Base-by-base conservation (phyloP, 2,888 invertebrate genomes). In the Sarcophaga caerulescens region DNA sequence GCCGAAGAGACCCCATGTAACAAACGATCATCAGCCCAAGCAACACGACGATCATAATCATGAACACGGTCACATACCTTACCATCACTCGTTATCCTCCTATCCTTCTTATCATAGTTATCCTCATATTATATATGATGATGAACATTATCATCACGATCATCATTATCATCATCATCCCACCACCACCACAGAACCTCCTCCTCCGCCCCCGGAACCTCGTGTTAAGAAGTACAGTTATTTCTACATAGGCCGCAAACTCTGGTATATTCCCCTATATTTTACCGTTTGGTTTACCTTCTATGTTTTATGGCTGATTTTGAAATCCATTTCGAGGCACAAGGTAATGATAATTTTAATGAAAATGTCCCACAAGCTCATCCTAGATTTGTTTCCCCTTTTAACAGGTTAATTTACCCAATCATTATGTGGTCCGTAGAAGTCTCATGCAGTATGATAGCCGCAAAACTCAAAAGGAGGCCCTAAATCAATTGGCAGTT, bases 221-320 rank as follows among this genome's bases (percentile, higher is more conserved):
- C 92, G 94, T 88, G 94, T 94, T 17, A 94, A 94, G 87, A 94
- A 94, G 88, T 95, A 95, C 92, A 95, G 95, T 88, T 96, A 96
- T 91, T 96, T 96, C 89, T 95, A 95, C 89, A 94, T 96, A 85
- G 96, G 96, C 1, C 94, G 95, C 82, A 96, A 96, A 89, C 93
- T 96, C 1, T 96, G 96, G 95, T 96, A 96, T 90, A 94, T 96
- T 79, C 96, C 96, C 0, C 91, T 96, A 65, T 96, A 96, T 91
- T 96, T 96, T 89, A 95, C 95, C 78, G 94, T 96, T 10, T 96
- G 93, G 92, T 93, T 93, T 79, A 92, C 92, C 85, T 94, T 95
- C 88, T 96, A 96, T 89, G 94, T 96, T 1, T 94, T 95, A 0
- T 95, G 95, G 84, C 91, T 96, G 35, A 95, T 96, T 84, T 90